These are phyloP conservation scores for Heliothis virescens DNA, from an alignment of 1,140 invertebrate species.

Conservation along the genomic window DNA sequence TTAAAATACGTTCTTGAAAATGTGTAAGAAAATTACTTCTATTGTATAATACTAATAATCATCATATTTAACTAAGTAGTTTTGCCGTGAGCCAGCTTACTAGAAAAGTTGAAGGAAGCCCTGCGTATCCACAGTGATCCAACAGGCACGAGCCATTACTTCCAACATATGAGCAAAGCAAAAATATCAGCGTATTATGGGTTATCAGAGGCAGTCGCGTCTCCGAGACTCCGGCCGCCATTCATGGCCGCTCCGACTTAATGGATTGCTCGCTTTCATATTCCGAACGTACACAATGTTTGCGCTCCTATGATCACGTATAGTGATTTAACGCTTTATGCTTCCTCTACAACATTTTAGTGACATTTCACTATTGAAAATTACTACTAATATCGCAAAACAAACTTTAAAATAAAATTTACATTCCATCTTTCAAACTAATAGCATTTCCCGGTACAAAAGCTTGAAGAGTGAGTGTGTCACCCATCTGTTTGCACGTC, in stretches of 20 bases:
- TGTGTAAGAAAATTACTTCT: too few relatives aligned
- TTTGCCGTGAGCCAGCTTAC: neutral
- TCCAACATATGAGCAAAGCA: constrained; percentile 85
- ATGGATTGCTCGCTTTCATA: constrained; percentile 84
- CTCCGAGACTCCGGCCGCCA: constrained; percentile 71
- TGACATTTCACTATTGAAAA: constrained; percentile 32
- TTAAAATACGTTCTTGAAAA: too few relatives aligned
- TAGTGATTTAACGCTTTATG: constrained; percentile 69
- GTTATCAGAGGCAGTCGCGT: constrained; percentile 83
- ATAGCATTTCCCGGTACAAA: constrained; percentile 76
- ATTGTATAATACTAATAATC: neutral
- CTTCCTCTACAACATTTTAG: constrained; percentile 48
- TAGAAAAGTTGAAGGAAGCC: constrained; percentile 42
- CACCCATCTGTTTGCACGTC: constrained; percentile 81
- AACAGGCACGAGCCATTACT: constrained; percentile 81
- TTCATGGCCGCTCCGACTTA: constrained; percentile 74
- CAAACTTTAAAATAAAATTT: constrained; percentile 58
- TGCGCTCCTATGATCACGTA: constrained; percentile 75
- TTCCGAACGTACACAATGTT: constrained; percentile 73
- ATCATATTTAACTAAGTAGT: neutral
- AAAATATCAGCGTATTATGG: constrained; percentile 86
- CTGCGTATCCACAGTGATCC: constrained; percentile 58
- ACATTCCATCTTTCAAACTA: constrained; percentile 60
- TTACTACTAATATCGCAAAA: constrained; percentile 44
- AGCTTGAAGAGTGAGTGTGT: constrained; percentile 71